Base-by-base conservation (phyloP, 2,113 vertebrate genomes). In the Pterocles gutturalis region DNA sequence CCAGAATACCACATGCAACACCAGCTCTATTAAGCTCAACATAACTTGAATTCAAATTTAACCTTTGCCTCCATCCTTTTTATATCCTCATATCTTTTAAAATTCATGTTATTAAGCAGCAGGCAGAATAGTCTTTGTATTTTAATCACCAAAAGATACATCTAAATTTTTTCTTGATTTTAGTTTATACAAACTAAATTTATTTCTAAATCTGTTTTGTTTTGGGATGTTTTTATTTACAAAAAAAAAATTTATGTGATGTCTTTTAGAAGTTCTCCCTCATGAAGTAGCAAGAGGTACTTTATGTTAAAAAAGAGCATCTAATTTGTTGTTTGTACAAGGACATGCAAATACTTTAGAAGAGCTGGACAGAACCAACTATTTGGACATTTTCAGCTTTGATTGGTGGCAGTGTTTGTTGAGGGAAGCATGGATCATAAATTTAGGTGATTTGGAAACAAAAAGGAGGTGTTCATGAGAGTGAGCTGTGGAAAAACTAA, bases 41-140 rank as follows among this genome's bases (percentile, higher is more conserved):
- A 33, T 62, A 83, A 34, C 15, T 17, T 33, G 5, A 87, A 75
- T 76, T 83, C 62, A 83, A 62, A 90, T 70, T 83, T 38, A 61
- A 72, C 21, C 3, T 81, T 88, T 20, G 3, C 9, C 13, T 57
- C 13, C 34, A 57, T 54, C 25, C 41, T 73, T 85, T 81, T 7
- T 31, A 15, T 20, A 57, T 3, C 31, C 5, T 70, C 0, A 0
- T 53, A 36, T 41, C 11, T 5, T 60, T 90, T 79, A n/a, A 79
- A 65, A 26, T 51, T 77, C 7, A 20, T 34, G 14, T 36, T 6
- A 3, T 38, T 36, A 77, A 48, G 28, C 17, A 26, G 17, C 13
- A 60, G 16, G 17, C 21, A 36, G 38, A 62, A 45, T 2, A 13
- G 7, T 19, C n/a, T 87, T 61, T 69, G 20, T 45, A 45, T 28